Percentiles rank a stretch among this genome's conserved stretches.
phyloP scores from a whole-genome alignment of 2,888 invertebrate genomes.

The Ornithoptera priamus region DNA sequence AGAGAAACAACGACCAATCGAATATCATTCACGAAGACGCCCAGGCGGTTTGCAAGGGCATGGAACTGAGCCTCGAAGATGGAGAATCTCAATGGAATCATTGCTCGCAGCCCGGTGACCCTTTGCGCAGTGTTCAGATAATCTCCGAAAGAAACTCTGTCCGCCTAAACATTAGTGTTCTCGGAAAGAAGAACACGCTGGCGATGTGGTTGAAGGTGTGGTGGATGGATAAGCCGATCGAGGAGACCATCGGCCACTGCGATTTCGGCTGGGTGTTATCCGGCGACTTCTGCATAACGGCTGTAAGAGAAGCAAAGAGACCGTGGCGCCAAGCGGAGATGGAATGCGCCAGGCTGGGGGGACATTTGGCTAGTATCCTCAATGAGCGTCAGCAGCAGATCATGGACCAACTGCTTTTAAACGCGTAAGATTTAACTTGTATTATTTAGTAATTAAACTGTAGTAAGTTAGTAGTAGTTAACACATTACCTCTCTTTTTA shows the following conservation, averaged over 20 bases:
- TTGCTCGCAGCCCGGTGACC: slow-evolving; percentile 80
- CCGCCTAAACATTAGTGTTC: slow-evolving; percentile 68
- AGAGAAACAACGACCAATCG: slow-evolving; percentile 56
- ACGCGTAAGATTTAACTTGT: slow-evolving; percentile 75
- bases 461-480: too few species aligned
- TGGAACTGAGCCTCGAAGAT: slow-evolving; percentile 79
- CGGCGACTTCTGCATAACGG: slow-evolving; percentile 83
- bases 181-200: slow-evolving; percentile 61
- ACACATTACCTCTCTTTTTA: too few species aligned
- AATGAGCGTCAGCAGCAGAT: slow-evolving; percentile 82
- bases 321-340: slow-evolving; percentile 85
- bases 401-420: slow-evolving; percentile 82
- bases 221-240: slow-evolving; percentile 82
- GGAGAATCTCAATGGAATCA: slow-evolving; percentile 81
- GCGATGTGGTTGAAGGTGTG: slow-evolving; percentile 80
- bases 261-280: slow-evolving; percentile 86
- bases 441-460: too few species aligned
- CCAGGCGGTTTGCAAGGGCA: slow-evolving; percentile 74
- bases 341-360: slow-evolving; percentile 82
- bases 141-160: slow-evolving; percentile 81
- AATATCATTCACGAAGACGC: slow-evolving; percentile 64
- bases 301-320: slow-evolving; percentile 77
- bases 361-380: slow-evolving; percentile 84
- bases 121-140: slow-evolving; percentile 79
- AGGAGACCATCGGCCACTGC: slow-evolving; percentile 82